Conservation (phyloP, 1,140 invertebrate species). For the Drosophila nikananu region DNA sequence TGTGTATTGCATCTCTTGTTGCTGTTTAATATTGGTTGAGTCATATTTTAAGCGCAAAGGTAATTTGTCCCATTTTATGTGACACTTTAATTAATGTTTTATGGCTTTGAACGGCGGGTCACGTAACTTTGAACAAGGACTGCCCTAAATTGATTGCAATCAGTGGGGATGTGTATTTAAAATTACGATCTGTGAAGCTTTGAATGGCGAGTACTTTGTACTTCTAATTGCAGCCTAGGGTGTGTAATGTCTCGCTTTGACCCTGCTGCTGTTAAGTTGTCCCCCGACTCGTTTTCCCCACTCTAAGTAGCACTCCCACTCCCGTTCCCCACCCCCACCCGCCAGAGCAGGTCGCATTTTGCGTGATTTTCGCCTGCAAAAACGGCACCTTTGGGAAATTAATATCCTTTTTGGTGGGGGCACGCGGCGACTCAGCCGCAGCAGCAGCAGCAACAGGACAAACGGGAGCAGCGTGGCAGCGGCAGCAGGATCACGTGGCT, state of each 20-base stretch:
- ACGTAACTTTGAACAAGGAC: constrained; percentile 4
- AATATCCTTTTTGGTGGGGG: constrained; percentile 79
- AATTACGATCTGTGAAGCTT: constrained; percentile 18
- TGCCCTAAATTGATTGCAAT: constrained; percentile 15
- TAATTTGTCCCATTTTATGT: background rate
- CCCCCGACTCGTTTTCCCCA: constrained; percentile 28
- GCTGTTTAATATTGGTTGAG: background rate
- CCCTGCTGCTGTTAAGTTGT: constrained; percentile 47
- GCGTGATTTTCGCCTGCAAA: constrained; percentile 77
- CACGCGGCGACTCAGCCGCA: constrained; percentile 46
- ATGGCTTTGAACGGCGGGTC: background rate
- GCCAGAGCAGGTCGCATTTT: constrained; percentile 45
- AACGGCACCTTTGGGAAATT: constrained; percentile 84
- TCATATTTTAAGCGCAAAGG: background rate
- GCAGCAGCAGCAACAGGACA: constrained; percentile 13
- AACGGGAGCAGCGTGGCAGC: constrained; percentile 15
- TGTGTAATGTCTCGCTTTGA: constrained; percentile 23
- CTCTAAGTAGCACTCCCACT: constrained; percentile 1
- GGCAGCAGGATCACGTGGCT: constrained; percentile 59
- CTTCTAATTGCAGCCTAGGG: constrained; percentile 37
- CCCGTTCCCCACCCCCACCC: background rate
- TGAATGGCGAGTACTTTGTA: constrained; percentile 30
- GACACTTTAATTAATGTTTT: constrained; percentile 15
- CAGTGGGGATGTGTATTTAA: constrained; percentile 17
- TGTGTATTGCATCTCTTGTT: too few species aligned